Percentiles rank a stretch among this genome's conserved stretches.
These are phyloP conservation scores for Sebastes nivosus DNA, from an alignment of 2,797 vertebrate genomes.

Conservation along the genomic window DNA sequence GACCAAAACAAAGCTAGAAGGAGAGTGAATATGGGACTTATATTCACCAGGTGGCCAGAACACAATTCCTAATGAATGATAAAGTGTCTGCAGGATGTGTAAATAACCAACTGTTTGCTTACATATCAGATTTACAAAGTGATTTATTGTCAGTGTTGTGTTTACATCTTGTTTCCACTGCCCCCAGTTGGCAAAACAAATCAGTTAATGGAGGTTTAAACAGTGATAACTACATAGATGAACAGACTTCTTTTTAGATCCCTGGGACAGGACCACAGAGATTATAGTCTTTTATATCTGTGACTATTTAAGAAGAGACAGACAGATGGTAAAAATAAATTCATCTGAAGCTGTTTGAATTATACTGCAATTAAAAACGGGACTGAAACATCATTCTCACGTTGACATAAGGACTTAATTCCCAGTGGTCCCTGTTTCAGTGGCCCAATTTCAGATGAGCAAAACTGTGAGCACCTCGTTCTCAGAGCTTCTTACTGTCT, in stretches of 20 bases:
- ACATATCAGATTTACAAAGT: background rate
- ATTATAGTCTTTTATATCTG: background rate
- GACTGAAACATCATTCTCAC: slow-evolving; percentile 11
- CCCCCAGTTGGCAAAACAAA: background rate
- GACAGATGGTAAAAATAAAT: background rate
- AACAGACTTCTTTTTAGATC: background rate
- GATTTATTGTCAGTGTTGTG: background rate
- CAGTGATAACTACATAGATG: background rate
- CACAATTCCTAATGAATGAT: background rate
- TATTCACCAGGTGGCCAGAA: background rate
- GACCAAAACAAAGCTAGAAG: background rate
- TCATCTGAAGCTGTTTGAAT: background rate
- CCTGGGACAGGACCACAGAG: background rate
- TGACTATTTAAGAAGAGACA: slow-evolving; percentile 1
- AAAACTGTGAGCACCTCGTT: background rate
- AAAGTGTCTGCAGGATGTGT: background rate
- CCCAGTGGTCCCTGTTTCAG: slow-evolving; percentile 9
- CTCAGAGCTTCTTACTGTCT: background rate
- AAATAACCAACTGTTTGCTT: background rate
- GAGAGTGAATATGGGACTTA: background rate
- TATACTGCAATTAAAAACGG: slow-evolving; percentile 28
- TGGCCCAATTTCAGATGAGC: slow-evolving; percentile 12
- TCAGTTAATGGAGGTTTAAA: background rate
- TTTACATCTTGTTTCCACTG: background rate
- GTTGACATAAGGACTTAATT: slow-evolving; percentile 21